These are phyloP conservation scores for Aptenodytes forsteri DNA, from an alignment of 2,113 vertebrate genomes.

Conservation along the genomic window DNA sequence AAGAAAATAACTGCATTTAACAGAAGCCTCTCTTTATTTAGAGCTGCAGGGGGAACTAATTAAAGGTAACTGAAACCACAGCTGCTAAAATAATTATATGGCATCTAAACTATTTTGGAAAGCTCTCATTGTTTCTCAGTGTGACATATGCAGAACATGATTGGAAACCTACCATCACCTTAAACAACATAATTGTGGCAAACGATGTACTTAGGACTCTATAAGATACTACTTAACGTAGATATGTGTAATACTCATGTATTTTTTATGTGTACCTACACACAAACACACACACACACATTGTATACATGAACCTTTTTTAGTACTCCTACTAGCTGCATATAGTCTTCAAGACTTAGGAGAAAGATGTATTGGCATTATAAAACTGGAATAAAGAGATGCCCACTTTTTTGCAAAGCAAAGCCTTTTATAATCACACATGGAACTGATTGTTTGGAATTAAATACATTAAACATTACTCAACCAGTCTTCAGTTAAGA, in stretches of 20 bases:
- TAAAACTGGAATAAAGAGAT: background rate
- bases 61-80: conserved; percentile 59
- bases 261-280: background rate
- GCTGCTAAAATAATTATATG: conserved; percentile 44
- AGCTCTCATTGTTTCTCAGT: background rate
- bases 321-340: background rate
- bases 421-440: background rate
- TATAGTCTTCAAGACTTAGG: background rate
- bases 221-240: background rate
- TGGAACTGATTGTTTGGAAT: conserved; percentile 4
- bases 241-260: background rate
- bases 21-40: conserved; percentile 30
- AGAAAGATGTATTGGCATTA: background rate
- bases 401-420: background rate
- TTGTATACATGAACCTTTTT: background rate
- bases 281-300: background rate
- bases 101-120: conserved; percentile 32
- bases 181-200: background rate
- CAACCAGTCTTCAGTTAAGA: conserved; percentile 4
- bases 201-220: background rate
- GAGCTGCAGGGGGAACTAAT: conserved; percentile 45
- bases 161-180: background rate
- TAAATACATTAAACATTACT: conserved; percentile 12
- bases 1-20: conserved; percentile 34
- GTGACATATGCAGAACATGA: background rate